Percentiles rank a stretch among this genome's conserved stretches.
These are phyloP conservation scores for Gerris lacustris DNA, from an alignment of 2,888 invertebrate species.

Conservation along the genomic window DNA sequence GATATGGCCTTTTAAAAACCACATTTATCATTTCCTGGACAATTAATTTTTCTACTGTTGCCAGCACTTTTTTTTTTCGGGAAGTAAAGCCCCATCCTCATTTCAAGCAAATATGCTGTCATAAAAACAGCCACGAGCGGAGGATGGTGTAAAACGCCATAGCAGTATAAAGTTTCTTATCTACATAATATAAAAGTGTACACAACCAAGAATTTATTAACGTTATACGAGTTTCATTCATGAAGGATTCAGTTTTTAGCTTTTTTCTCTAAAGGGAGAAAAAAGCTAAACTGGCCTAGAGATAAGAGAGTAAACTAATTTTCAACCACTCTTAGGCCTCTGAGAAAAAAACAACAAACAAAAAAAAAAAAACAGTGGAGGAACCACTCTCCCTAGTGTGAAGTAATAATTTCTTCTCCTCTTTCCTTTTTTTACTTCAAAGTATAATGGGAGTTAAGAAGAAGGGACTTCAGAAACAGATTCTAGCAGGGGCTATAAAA, in stretches of 20 bases:
- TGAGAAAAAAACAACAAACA: too few species aligned
- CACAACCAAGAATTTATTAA: not conserved
- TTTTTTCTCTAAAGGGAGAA: too few species aligned
- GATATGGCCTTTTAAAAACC: not conserved
- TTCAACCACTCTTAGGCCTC: too few species aligned
- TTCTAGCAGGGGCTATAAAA: not conserved
- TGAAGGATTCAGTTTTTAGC: too few species aligned
- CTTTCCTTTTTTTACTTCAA: not conserved
- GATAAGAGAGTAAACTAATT: too few species aligned
- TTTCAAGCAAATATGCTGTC: not conserved
- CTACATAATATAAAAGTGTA: not conserved
- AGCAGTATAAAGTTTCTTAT: too few species aligned
- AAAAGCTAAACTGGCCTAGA: too few species aligned
- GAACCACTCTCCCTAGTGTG: not conserved
- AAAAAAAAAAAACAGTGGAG: too few species aligned
- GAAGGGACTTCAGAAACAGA: not conserved
- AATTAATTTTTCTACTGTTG: not conserved
- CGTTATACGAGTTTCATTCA: too few species aligned
- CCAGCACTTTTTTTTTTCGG: not conserved
- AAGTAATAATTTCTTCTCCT: not conserved
- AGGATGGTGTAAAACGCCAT: too few species aligned
- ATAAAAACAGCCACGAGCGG: not conserved
- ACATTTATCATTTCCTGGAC: not conserved
- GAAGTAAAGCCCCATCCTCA: not conserved
- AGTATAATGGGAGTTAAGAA: not conserved